phyloP scores from a whole-genome alignment of 2,888 invertebrate genomes.

The Xylophagus ater region DNA sequence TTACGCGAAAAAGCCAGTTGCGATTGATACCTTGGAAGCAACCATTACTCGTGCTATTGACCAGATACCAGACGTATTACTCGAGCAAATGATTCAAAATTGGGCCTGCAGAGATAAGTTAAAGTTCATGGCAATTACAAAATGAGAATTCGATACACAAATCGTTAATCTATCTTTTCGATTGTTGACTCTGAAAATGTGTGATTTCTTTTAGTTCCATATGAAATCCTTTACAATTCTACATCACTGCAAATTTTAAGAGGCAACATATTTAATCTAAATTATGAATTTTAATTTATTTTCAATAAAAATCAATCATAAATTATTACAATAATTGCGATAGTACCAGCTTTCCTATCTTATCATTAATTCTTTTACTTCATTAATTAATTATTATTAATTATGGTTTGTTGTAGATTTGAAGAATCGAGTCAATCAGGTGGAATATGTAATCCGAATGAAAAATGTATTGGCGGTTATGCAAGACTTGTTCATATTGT shows the following conservation, averaged over 20 bases:
- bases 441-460: conserved; percentile 44
- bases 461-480: conserved; percentile 57
- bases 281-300: not conserved
- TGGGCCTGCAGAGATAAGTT: too few species aligned
- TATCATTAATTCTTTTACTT: not conserved
- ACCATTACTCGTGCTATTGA: too few species aligned
- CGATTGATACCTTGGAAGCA: too few species aligned
- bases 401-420: conserved; percentile 47
- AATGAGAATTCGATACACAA: too few species aligned
- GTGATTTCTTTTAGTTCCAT: too few species aligned
- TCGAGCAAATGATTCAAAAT: too few species aligned
- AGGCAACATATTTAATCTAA: not conserved
- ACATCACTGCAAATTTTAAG: not conserved
- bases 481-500: conserved; percentile 52
- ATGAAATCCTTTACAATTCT: too few species aligned
- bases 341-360: not conserved
- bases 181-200: too few species aligned
- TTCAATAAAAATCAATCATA: not conserved
- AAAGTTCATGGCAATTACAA: too few species aligned
- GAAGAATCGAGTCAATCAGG: conserved; percentile 48
- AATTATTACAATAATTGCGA: not conserved
- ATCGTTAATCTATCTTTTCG: too few species aligned
- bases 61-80: too few species aligned
- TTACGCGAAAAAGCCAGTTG: too few species aligned
- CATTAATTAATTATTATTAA: not conserved